Percentiles rank a stretch among this genome's conserved stretches.
These are phyloP conservation scores for Florisuga fusca DNA, from an alignment of 2,797 vertebrate genomes.

Conservation along the genomic window DNA sequence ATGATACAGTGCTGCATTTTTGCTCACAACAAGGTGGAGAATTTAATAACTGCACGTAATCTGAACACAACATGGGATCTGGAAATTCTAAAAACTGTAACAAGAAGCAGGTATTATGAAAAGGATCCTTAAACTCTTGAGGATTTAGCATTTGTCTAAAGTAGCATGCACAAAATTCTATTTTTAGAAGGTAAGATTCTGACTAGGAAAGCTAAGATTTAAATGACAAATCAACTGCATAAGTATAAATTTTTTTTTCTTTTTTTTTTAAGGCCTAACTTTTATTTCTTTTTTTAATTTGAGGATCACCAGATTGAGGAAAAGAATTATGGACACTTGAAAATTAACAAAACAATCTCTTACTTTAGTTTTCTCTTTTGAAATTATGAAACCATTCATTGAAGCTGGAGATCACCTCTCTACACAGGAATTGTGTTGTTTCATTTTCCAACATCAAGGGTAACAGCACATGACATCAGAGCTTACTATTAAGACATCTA, in stretches of 20 bases:
- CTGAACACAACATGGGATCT: conserved; percentile 94
- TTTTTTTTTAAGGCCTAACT: not conserved
- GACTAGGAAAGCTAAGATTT: no score
- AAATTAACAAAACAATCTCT: not conserved
- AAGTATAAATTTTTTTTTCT: not conserved
- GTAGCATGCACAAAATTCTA: not conserved
- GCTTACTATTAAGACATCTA: not conserved
- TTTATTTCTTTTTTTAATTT: not conserved
- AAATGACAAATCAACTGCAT: not conserved
- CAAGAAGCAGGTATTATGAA: conserved; percentile 55
- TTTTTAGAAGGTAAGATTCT: not conserved
- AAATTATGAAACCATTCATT: not conserved
- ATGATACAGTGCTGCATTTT: conserved; percentile 87
- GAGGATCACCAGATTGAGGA: not conserved
- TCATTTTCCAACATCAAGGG: not conserved
- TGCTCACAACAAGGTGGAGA: conserved; percentile 79
- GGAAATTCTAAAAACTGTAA: conserved; percentile 92
- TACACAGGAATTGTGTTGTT: not conserved
- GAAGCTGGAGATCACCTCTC: not conserved
- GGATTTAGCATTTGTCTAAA: not conserved
- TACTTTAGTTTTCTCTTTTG: not conserved
- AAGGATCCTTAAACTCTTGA: not conserved
- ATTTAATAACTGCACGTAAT: conserved; percentile 90
- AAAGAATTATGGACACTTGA: not conserved
- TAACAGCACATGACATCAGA: not conserved